Percentiles rank a stretch among this genome's conserved stretches.
Conservation (phyloP, 92 coral and sea anemone genomes). For the Desmophyllum pertusum region DNA sequence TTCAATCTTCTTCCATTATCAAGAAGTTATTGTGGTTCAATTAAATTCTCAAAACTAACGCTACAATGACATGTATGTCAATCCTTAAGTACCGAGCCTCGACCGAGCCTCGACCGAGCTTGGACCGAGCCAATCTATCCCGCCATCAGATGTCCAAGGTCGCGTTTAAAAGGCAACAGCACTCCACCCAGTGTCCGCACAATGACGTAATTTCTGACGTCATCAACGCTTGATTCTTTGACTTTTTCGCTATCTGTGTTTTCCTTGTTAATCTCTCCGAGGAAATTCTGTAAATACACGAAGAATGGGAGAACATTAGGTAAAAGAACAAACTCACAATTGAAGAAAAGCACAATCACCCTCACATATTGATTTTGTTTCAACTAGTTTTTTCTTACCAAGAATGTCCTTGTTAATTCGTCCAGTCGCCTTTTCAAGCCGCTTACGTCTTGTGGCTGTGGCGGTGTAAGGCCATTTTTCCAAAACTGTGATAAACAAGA, state of each 20-base stretch:
- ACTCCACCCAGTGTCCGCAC: background rate
- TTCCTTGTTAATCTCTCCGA: background rate
- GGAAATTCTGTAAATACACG: too few species aligned
- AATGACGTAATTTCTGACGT: constrained; percentile 37
- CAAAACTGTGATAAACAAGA: background rate
- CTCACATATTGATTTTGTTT: too few species aligned
- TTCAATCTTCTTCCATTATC: too few species aligned
- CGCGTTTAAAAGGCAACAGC: background rate
- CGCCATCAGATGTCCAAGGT: constrained; percentile 12
- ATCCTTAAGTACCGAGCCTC: too few species aligned
- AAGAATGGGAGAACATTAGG: too few species aligned
- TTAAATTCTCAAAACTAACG: too few species aligned
- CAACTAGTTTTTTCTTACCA: too few species aligned
- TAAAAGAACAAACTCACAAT: too few species aligned
- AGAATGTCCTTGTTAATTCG: constrained; percentile 5
- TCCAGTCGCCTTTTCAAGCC: constrained; percentile 8
- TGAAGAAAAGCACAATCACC: too few species aligned
- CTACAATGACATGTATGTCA: too few species aligned
- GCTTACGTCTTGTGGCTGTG: background rate
- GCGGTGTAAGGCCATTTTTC: constrained; percentile 6
- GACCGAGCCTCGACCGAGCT: too few species aligned
- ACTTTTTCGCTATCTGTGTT: constrained; percentile 9
- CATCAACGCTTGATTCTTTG: constrained; percentile 21
- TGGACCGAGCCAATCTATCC: background rate
- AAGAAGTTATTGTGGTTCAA: too few species aligned